Evolutionary conservation across 2,888 invertebrate species (phyloP).

Genomic region (Amorpha juglandis): DNA sequence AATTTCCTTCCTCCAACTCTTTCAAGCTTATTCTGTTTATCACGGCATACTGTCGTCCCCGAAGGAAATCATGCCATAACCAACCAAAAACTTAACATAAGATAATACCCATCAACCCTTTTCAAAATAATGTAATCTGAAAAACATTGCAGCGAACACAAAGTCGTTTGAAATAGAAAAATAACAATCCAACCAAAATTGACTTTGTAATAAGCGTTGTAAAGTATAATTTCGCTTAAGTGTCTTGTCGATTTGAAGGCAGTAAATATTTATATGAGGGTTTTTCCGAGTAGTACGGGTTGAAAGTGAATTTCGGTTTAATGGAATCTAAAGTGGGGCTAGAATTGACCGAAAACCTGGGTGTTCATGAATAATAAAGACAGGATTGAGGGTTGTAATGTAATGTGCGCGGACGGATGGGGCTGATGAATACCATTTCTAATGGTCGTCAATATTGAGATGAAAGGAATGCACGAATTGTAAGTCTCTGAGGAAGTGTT

Average conservation of each 20-base stretch:
- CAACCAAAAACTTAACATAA: constrained; percentile 5
- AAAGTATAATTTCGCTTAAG: constrained; percentile 56
- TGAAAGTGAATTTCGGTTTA: constrained; percentile 43
- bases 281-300: constrained; percentile 45
- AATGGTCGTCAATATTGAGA: not conserved
- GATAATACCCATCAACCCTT: constrained; percentile 18
- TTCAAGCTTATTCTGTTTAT: not conserved
- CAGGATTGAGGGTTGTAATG: constrained; percentile 30
- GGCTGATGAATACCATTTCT: not conserved
- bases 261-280: constrained; percentile 66
- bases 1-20: too few relatives aligned
- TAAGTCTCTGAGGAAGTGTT: not conserved
- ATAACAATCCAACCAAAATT: not conserved
- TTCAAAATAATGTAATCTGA: constrained; percentile 15
- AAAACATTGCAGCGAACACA: not conserved
- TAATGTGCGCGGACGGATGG: not conserved
- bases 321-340: constrained; percentile 59
- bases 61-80: not conserved
- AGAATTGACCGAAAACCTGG: constrained; percentile 38
- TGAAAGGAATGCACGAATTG: not conserved
- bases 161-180: not conserved
- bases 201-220: constrained; percentile 31
- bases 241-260: constrained; percentile 41
- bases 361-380: constrained; percentile 61
- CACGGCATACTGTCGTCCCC: not conserved